Percentiles rank a stretch among this genome's conserved stretches.
phyloP scores from a whole-genome alignment of 1,140 invertebrate genomes.

The Nomia melanderi region DNA sequence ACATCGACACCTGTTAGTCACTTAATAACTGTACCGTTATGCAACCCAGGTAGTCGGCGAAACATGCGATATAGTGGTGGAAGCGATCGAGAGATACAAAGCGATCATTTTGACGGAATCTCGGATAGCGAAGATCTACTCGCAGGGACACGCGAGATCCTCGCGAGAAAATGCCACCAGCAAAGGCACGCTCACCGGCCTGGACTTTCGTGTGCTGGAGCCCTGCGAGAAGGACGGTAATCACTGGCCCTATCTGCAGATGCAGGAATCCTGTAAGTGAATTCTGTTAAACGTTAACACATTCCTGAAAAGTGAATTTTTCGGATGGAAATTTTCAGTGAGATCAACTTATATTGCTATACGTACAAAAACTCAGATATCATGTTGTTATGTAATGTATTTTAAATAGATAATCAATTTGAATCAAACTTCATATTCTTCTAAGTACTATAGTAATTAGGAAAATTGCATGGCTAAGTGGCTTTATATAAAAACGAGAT shows the following conservation, averaged over 20 bases:
- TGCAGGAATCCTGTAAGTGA: slow-evolving; percentile 88
- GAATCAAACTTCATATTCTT: no score
- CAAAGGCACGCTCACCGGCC: slow-evolving; percentile 74
- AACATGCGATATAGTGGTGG: slow-evolving; percentile 82
- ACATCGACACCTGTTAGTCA: background rate
- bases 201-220: slow-evolving; percentile 81
- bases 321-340: no score
- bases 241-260: slow-evolving; percentile 83
- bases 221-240: slow-evolving; percentile 80
- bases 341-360: no score
- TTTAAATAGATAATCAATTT: no score
- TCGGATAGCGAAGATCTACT: slow-evolving; percentile 65
- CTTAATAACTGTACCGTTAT: background rate
- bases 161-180: slow-evolving; percentile 65
- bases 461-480: no score
- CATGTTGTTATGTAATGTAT: no score
- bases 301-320: no score
- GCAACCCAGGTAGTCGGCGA: slow-evolving; percentile 68
- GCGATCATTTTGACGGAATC: slow-evolving; percentile 76
- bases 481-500: no score
- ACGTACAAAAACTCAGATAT: no score
- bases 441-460: no score
- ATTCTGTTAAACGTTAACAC: no score
- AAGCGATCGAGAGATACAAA: slow-evolving; percentile 82
- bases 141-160: slow-evolving; percentile 50